Evolutionary conservation across 2,113 vertebrate genomes (phyloP).

Genomic region (Eretmochelys imbricata): DNA sequence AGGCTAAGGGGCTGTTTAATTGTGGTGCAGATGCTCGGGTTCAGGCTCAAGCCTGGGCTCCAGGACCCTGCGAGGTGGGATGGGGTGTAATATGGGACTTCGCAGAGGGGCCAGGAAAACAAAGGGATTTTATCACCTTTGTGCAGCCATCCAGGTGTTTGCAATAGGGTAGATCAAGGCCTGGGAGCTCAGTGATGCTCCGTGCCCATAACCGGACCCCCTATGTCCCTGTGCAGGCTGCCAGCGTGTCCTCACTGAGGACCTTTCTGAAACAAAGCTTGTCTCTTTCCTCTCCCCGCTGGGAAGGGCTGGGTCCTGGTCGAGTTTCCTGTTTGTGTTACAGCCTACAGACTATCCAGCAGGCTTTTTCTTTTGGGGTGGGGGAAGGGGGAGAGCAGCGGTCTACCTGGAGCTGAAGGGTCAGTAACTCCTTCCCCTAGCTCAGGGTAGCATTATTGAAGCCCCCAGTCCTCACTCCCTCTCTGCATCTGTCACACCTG

Average conservation of each 20-base stretch:
- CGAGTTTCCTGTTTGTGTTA: slow-evolving; percentile 56
- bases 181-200: fast-evolving
- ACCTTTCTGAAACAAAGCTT: neutral
- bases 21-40: neutral
- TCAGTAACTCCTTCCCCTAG: fast-evolving
- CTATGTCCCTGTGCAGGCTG: fast-evolving
- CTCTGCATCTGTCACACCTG: fast-evolving
- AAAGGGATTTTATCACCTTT: neutral
- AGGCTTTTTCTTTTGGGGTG: neutral
- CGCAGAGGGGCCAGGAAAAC: neutral
- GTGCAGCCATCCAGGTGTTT: neutral
- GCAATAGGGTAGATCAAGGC: neutral
- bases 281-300: slow-evolving; percentile 36
- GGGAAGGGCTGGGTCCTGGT: slow-evolving; percentile 41
- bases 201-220: neutral
- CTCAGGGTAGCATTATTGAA: fast-evolving
- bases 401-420: neutral
- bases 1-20: neutral
- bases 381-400: fast-evolving
- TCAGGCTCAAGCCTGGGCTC: neutral
- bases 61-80: neutral
- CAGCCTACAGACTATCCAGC: neutral
- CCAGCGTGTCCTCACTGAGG: fast-evolving
- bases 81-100: too few relatives aligned
- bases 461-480: fast-evolving